These are phyloP conservation scores for Poecilobothrus nobilitatus DNA, from an alignment of 2,888 invertebrate species.

Conservation along the genomic window DNA sequence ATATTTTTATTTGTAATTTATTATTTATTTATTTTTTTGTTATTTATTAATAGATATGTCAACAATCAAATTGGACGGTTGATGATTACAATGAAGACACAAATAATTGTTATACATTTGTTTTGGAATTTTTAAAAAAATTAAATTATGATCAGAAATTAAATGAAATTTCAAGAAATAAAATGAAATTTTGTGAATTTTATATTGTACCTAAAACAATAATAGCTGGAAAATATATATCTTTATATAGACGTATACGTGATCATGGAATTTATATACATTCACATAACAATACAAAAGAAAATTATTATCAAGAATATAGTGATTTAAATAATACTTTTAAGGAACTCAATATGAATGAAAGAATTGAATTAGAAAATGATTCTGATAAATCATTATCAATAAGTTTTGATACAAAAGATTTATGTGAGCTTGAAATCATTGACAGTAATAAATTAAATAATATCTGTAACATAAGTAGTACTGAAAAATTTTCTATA, in stretches of 20 bases:
- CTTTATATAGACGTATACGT: constrained; percentile 65
- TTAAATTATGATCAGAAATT: constrained; percentile 60
- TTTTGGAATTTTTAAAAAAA: constrained; percentile 66
- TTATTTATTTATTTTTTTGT: too few relatives aligned
- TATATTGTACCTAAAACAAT: constrained; percentile 75
- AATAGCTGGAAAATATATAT: constrained; percentile 76
- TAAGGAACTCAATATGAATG: too few relatives aligned
- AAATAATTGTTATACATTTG: constrained; percentile 82
- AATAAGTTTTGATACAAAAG: too few relatives aligned
- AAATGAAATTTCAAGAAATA: constrained; percentile 54
- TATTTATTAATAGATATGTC: constrained; percentile 35
- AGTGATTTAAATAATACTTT: not conserved
- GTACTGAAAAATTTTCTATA: too few relatives aligned
- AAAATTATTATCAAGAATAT: not conserved
- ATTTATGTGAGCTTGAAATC: too few relatives aligned
- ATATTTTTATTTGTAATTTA: too few relatives aligned
- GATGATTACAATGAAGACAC: constrained; percentile 64
- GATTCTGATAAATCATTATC: too few relatives aligned
- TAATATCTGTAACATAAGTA: too few relatives aligned
- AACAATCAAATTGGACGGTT: constrained; percentile 52
- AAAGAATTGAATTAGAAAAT: too few relatives aligned
- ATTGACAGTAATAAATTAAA: too few relatives aligned
- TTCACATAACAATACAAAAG: constrained; percentile 25
- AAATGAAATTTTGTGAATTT: constrained; percentile 68
- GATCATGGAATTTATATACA: constrained; percentile 49